These are phyloP conservation scores for Trichopoda pennipes DNA, from an alignment of 2,888 invertebrate genomes.

Conservation along the genomic window DNA sequence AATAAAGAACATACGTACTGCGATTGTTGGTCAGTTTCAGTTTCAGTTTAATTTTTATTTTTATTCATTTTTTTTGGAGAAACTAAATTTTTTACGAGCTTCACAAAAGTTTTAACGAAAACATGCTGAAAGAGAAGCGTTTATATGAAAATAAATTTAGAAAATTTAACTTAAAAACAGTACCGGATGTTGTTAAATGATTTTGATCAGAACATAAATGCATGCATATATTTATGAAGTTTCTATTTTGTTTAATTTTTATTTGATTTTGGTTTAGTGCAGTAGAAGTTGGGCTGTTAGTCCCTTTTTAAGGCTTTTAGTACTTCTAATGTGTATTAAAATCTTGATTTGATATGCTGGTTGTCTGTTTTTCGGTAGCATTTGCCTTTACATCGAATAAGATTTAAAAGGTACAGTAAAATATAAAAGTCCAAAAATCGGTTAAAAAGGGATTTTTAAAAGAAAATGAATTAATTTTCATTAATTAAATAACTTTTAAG, in stretches of 20 bases:
- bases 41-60: conserved; percentile 12
- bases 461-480: too few species aligned
- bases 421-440: conserved; percentile 31
- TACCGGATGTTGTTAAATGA: conserved; percentile 67
- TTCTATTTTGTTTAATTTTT: conserved; percentile 14
- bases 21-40: conserved; percentile 33
- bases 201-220: conserved; percentile 54
- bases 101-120: conserved; percentile 22
- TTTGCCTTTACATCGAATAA: neutral
- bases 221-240: conserved; percentile 39
- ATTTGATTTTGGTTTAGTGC: neutral
- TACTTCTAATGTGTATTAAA: conserved; percentile 55
- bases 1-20: conserved; percentile 23
- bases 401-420: neutral
- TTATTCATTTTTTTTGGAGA: neutral
- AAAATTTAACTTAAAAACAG: conserved; percentile 46
- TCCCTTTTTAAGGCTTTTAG: conserved; percentile 51
- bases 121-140: conserved; percentile 4
- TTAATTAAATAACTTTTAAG: too few species aligned
- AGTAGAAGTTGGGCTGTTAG: conserved; percentile 26
- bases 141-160: conserved; percentile 52
- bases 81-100: conserved; percentile 39
- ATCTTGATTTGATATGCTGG: conserved; percentile 38
- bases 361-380: conserved; percentile 40
- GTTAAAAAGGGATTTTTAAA: too few species aligned